Conservation (phyloP, 2,797 vertebrate genomes). For the Bradypodion ventrale region DNA sequence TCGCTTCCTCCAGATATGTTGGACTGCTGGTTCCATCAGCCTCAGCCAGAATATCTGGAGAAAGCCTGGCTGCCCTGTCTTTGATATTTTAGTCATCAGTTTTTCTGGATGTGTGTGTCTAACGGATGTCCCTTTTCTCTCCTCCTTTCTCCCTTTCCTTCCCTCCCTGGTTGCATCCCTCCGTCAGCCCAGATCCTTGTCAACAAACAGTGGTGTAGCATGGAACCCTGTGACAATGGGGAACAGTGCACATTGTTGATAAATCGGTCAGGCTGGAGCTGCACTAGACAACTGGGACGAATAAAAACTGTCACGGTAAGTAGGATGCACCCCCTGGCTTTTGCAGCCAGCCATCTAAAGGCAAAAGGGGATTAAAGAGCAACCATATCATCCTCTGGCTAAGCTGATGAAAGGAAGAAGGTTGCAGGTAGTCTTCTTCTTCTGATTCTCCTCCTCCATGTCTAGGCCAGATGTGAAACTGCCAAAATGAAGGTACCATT, state of each 20-base stretch:
- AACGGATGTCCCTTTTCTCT: not conserved
- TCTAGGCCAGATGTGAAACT: too few species aligned
- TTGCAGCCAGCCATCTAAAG: not conserved
- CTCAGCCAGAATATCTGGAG: not conserved
- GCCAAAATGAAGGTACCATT: too few species aligned
- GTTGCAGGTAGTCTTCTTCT: too few species aligned
- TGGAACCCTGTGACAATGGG: slow-evolving; percentile 84
- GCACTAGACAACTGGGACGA: slow-evolving; percentile 83
- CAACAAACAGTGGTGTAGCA: slow-evolving; percentile 87
- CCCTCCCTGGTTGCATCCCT: slow-evolving; percentile 22
- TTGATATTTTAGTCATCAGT: not conserved
- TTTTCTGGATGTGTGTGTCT: not conserved
- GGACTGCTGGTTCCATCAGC: not conserved
- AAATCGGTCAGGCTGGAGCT: slow-evolving; percentile 87
- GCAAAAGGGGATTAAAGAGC: not conserved
- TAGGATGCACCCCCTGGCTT: not conserved
- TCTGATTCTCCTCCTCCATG: too few species aligned
- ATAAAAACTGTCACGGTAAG: slow-evolving; percentile 89
- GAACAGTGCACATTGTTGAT: slow-evolving; percentile 85
- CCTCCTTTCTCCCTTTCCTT: not conserved
- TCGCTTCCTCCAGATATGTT: not conserved
- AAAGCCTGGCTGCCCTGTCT: not conserved
- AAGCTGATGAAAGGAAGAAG: too few species aligned
- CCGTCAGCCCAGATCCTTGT: slow-evolving; percentile 81
- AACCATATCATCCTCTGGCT: not conserved